Evolutionary conservation across 2,113 vertebrate species (phyloP).

Genomic region (Alexandromys fortis): DNA sequence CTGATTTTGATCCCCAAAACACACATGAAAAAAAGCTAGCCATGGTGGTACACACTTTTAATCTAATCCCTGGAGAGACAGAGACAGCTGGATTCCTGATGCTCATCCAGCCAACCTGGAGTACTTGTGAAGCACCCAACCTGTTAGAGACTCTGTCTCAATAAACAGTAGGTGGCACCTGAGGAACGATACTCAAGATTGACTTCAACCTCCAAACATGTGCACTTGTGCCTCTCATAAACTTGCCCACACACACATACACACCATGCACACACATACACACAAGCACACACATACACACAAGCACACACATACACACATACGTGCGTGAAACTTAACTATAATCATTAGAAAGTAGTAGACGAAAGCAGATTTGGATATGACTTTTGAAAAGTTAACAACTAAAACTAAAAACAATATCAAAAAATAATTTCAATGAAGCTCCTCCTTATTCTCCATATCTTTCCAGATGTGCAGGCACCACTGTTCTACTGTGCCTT

Average conservation of each 20-base stretch:
- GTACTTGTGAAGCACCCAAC: neutral
- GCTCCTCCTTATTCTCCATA: conserved; percentile 20
- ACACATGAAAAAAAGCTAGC: neutral
- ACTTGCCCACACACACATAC: neutral
- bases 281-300: neutral
- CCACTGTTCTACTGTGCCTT: neutral
- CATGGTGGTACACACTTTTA: neutral
- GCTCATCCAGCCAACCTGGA: neutral
- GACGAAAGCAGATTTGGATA: neutral
- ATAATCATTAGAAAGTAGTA: conserved; percentile 13
- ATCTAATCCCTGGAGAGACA: neutral
- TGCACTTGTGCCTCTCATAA: neutral
- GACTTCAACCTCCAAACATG: too few species aligned
- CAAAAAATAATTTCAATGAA: conserved; percentile 42
- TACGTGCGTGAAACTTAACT: neutral
- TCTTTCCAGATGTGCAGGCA: neutral
- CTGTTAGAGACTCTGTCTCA: neutral
- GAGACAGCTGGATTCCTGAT: neutral
- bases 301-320: neutral
- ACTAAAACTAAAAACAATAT: conserved; percentile 31
- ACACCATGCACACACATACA: neutral
- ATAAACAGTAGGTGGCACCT: neutral
- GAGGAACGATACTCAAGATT: neutral
- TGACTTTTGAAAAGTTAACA: conserved; percentile 59
- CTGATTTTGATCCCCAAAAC: neutral